phyloP scores from a whole-genome alignment of 2,797 vertebrate genomes.

The Alcedo atthis region DNA sequence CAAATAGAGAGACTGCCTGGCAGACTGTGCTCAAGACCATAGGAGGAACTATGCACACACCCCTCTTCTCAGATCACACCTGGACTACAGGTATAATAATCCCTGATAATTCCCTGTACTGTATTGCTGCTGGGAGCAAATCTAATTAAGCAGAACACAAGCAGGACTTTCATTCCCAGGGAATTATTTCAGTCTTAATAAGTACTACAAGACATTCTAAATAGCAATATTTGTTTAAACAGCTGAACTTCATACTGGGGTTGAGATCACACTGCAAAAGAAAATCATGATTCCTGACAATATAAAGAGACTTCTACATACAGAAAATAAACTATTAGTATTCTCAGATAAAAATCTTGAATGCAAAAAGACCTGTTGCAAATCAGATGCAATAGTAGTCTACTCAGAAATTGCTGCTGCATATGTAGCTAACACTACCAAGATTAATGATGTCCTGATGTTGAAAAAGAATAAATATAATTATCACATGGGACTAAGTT shows the following conservation, averaged over 20 bases:
- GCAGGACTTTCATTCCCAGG: neutral
- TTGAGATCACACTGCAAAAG: neutral
- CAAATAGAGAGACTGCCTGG: neutral
- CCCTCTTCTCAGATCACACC: neutral
- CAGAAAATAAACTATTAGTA: neutral
- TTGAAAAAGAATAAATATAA: neutral
- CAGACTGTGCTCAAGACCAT: neutral
- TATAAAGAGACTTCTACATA: neutral
- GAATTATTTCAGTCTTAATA: neutral
- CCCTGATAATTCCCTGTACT: neutral
- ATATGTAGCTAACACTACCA: neutral
- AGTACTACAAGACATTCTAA: neutral
- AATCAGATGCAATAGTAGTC: neutral
- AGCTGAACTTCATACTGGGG: neutral
- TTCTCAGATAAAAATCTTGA: neutral
- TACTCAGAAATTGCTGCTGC: neutral
- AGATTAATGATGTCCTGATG: neutral
- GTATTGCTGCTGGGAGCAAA: neutral
- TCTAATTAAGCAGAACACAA: neutral
- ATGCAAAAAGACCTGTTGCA: neutral
- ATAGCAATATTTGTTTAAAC: neutral
- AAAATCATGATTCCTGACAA: neutral
- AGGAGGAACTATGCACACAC: neutral
- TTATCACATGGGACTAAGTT: neutral
- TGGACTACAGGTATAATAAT: neutral